Base-by-base conservation (phyloP, 2,888 invertebrate genomes). In the Metopia argyrocephala region DNA sequence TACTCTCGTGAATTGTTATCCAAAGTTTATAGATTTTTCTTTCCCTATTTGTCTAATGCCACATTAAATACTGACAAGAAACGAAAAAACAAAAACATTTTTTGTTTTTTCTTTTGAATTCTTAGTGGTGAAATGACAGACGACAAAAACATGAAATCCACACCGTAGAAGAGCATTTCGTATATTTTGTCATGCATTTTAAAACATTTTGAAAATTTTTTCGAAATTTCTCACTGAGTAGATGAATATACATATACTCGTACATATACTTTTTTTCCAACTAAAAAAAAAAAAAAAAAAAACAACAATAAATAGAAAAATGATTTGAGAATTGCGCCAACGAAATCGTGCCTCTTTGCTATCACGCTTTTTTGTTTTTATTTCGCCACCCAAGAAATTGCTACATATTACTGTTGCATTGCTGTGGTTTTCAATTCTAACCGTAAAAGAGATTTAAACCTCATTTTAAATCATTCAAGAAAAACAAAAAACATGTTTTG, bases 81-180 rank as follows among this genome's bases (percentile, higher is more conserved):
- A 52, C 21, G 31, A 46, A 76, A 66, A 76, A 74, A 78, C 46
- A 76, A 66, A 74, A 61, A 78, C 74, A 69, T 70, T 78, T 73
- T 74, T 66, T 70, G 69, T n/a, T n/a, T n/a, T n/a, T n/a, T n/a
- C n/a, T n/a, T n/a, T n/a, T n/a, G 70, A 69, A 74, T 65, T 70
- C 70, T 57, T 46, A 46, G 73, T 74, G 57, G 68, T 54, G 52
- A 59, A 68, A 62, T 57, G 57, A 27, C 64, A 38, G 31, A 48
- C 12, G 20, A 57, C 48, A 57, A 57, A n/a, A 54, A 62, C 52
- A 65, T 74, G 65, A 28, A 65, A 38, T 74, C 38, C 25, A 20
- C 15, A 28, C 12, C 12, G 2, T 15, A 31, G 2, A 15, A 9
- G 2, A 12, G 15, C 3, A 38, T 3, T 38, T 38, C 12, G 15